Percentiles rank a stretch among this genome's conserved stretches.
Conservation (phyloP, 2,113 vertebrate species). For the Bostrychus sinensis region DNA sequence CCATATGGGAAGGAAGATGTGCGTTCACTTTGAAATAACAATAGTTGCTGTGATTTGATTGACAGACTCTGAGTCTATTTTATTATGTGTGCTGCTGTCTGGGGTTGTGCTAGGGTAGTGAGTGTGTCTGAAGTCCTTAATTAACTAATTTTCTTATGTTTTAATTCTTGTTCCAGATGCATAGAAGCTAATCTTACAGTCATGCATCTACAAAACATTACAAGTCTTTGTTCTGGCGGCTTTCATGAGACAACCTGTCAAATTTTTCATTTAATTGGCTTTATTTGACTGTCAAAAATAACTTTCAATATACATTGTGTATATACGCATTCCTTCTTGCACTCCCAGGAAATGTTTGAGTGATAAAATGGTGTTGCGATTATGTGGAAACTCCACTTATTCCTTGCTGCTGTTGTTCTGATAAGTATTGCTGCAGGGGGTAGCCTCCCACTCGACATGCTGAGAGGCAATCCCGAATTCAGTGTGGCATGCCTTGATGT, state of each 20-base stretch:
- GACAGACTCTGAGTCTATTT: constrained; percentile 57
- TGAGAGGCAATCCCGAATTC: constrained; percentile 59
- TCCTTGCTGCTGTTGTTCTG: constrained; percentile 57
- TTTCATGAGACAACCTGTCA: constrained; percentile 13
- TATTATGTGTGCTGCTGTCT: constrained; percentile 47
- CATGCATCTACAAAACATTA: constrained; percentile 25
- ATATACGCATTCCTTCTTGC: constrained; percentile 8
- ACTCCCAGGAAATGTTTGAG: constrained; percentile 44
- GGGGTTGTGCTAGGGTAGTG: constrained; percentile 25
- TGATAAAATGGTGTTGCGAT: constrained; percentile 50
- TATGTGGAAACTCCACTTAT: constrained; percentile 45
- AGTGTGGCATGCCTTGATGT: constrained; percentile 56
- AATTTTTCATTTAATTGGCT: constrained; percentile 24
- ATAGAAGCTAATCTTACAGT: constrained; percentile 8
- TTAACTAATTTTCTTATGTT: constrained; percentile 57
- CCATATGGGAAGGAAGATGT: constrained; percentile 68
- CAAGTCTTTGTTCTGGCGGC: neutral
- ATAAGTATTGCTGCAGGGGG: constrained; percentile 67
- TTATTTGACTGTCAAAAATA: constrained; percentile 18
- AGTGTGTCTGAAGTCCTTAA: constrained; percentile 63
- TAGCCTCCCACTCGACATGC: constrained; percentile 64
- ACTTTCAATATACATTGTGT: neutral
- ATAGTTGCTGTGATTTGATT: constrained; percentile 66
- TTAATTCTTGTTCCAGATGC: constrained; percentile 31
- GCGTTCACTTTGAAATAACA: constrained; percentile 56